These are phyloP conservation scores for Yponomeuta sedellus DNA, from an alignment of 2,888 invertebrate species.

Conservation along the genomic window DNA sequence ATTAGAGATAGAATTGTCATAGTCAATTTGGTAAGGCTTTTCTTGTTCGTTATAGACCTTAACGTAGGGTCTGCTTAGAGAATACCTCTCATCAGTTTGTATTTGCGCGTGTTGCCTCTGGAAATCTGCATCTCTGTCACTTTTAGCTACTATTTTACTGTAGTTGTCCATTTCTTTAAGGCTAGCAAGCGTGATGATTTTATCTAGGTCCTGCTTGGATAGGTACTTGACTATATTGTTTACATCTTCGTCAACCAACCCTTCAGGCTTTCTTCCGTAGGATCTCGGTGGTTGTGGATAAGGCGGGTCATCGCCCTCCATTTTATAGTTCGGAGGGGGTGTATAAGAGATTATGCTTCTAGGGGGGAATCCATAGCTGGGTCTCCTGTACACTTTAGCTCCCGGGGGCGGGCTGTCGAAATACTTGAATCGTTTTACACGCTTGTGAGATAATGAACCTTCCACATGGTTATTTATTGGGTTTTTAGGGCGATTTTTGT, in stretches of 20 bases:
- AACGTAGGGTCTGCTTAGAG: constrained; percentile 23
- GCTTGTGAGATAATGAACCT: constrained; percentile 26
- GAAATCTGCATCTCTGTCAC: background rate
- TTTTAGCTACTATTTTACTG: background rate
- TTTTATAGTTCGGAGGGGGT: constrained; percentile 47
- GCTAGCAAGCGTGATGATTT: constrained; percentile 49
- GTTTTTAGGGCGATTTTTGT: constrained; percentile 19
- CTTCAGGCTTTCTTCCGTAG: constrained; percentile 39
- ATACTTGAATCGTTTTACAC: constrained; percentile 56
- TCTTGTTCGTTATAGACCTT: constrained; percentile 16
- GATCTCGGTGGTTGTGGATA: constrained; percentile 20
- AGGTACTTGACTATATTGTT: constrained; percentile 55
- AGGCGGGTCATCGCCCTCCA: constrained; percentile 34
- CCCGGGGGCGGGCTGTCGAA: constrained; percentile 41
- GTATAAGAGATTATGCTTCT: constrained; percentile 47
- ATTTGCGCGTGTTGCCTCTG: constrained; percentile 18
- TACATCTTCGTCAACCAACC: constrained; percentile 54
- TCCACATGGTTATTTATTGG: background rate
- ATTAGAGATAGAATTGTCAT: background rate
- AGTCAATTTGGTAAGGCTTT: background rate
- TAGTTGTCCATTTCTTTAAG: constrained; percentile 29
- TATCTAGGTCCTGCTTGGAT: constrained; percentile 59
- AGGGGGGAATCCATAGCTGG: constrained; percentile 36
- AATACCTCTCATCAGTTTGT: constrained; percentile 23
- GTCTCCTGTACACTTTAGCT: constrained; percentile 36